These are phyloP conservation scores for Antitype chi DNA, from an alignment of 2,888 invertebrate species.

Conservation along the genomic window DNA sequence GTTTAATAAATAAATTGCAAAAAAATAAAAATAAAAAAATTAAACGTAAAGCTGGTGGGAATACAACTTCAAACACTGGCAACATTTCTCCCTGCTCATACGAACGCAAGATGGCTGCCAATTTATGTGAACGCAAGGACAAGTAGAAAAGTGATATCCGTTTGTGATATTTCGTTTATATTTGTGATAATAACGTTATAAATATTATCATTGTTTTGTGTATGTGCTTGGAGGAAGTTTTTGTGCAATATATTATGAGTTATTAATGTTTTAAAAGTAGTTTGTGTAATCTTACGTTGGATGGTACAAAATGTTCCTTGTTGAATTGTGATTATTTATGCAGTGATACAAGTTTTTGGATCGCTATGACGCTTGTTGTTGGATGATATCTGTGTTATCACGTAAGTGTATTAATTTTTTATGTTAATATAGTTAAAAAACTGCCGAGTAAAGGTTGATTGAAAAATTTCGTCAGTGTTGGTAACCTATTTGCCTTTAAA, in stretches of 20 bases:
- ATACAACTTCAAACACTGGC: conserved; percentile 67
- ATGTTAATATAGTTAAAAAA: conserved; percentile 57
- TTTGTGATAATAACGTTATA: conserved; percentile 85
- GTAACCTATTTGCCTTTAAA: conserved; percentile 86
- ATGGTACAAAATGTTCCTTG: conserved; percentile 88
- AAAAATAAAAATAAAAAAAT: background rate
- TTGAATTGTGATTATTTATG: conserved; percentile 89
- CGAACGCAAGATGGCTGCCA: conserved; percentile 90
- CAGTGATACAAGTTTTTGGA: conserved; percentile 87
- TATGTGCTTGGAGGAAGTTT: conserved; percentile 80
- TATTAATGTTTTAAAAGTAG: conserved; percentile 84
- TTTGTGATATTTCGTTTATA: conserved; percentile 84
- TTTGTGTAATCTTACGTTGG: conserved; percentile 87
- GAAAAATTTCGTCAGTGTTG: conserved; percentile 77
- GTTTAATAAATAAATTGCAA: background rate
- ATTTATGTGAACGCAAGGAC: conserved; percentile 90
- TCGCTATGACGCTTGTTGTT: conserved; percentile 87
- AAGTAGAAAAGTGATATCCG: conserved; percentile 87
- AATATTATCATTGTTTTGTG: conserved; percentile 81
- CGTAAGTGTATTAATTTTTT: conserved; percentile 80
- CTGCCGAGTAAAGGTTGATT: conserved; percentile 67
- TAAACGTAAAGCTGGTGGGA: conserved; percentile 34
- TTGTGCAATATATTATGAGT: conserved; percentile 87
- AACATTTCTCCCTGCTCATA: conserved; percentile 80
- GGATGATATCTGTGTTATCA: conserved; percentile 88